Conservation (phyloP, 2,113 vertebrate genomes). For the Nannobrachium achirus region DNA sequence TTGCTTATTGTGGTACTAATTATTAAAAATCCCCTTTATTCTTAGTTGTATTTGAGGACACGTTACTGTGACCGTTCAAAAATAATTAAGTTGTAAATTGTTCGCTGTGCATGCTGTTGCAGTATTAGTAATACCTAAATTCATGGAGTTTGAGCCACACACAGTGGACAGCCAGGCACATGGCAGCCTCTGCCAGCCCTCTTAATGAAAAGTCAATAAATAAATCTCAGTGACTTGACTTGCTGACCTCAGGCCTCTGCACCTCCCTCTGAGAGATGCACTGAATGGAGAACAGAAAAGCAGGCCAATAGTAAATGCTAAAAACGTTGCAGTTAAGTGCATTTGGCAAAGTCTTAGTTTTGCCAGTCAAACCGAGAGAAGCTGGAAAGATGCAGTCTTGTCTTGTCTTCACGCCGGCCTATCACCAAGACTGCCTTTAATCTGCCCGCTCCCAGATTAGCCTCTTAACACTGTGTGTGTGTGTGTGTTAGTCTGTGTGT, state of each 20-base stretch:
- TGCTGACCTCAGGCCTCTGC: not conserved
- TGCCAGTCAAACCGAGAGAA: slow-evolving; percentile 57
- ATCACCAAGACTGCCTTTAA: slow-evolving; percentile 75
- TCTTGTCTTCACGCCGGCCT: slow-evolving; percentile 42
- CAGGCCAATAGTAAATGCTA: not conserved
- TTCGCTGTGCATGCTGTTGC: too few species aligned
- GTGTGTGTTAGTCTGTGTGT: not conserved
- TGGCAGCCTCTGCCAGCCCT: not conserved
- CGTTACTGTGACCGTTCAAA: too few species aligned
- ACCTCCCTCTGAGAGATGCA: not conserved
- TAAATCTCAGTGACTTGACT: not conserved
- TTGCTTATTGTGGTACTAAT: too few species aligned
- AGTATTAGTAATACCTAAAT: too few species aligned
- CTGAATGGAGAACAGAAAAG: not conserved
- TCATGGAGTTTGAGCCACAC: too few species aligned
- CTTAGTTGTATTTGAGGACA: too few species aligned
- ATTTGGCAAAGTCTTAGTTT: slow-evolving; percentile 65
- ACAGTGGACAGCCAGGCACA: not conserved
- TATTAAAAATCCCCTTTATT: too few species aligned
- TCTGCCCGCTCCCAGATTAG: slow-evolving; percentile 83
- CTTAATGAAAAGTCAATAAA: slow-evolving; percentile 2
- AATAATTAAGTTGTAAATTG: too few species aligned
- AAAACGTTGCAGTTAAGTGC: slow-evolving; percentile 35
- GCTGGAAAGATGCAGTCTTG: slow-evolving; percentile 48
- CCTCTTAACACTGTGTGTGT: slow-evolving; percentile 82